Evolutionary conservation across 1,140 invertebrate species (phyloP), one percentile per base, ranked within the genome.

Genomic region (Leptinotarsa lineolata): DNA sequence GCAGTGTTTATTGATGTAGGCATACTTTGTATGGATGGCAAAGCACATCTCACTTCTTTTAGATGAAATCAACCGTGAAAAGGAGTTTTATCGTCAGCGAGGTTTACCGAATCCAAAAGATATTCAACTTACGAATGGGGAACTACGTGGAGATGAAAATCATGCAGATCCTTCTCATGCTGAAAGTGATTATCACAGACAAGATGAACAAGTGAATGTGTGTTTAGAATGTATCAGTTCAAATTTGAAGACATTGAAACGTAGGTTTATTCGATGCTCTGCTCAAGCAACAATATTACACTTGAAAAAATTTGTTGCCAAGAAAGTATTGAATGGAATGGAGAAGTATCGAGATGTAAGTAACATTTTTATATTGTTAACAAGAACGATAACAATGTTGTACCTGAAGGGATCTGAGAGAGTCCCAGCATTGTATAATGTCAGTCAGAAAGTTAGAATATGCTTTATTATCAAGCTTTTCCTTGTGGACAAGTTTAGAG

Each of bases 291-390:
- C 97, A 15, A 97, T 98, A 78, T 96, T 95, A 64, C 96, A 98
- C 84, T 88, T 99, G 12, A 98, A 99, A 85, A 99, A 99, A 85
- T 99, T 97, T 86, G 92, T 99, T 78, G 96, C 98, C 63, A 94
- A 97, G 82, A 97, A 98, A 87, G 91, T 99, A 71, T 90, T 97
- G 76, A 95, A 95, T 82, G 88, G 88, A 54, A 92, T 95, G 82
- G 94, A 97, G 71, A 95, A 95, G 85, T 99, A 98, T 89, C 92
- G 94, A 88, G 96, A 99, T 88, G 95, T 98, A 85, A 92, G 91
- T 90, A 77, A 30, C 6, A 61, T 71, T 45, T 70, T 59, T 59
- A 59, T 20, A 16, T 59, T 59, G 58, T 39, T 11, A 39, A 39
- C 30, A 39, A 39, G 24, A 30, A 30, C 30, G 30, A 8, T n/a